phyloP scores from a whole-genome alignment of 1,140 invertebrate species.

The Nylanderia fulva region DNA sequence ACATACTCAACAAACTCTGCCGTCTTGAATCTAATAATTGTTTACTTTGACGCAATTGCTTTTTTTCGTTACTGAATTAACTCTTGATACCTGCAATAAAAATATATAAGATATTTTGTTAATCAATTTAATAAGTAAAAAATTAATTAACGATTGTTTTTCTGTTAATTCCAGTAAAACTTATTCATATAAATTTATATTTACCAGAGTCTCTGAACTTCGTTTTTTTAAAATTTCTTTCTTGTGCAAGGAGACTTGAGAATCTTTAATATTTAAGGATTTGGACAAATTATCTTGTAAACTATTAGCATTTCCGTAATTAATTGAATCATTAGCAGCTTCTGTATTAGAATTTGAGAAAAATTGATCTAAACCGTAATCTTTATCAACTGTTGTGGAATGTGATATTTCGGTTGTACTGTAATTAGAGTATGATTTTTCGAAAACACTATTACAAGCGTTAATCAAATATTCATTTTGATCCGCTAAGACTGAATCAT shows the following conservation, averaged over 20 bases:
- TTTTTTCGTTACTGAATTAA: conserved; percentile 16
- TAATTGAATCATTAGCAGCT: conserved; percentile 12
- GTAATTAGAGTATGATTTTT: conserved; percentile 2
- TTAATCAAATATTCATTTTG: not conserved
- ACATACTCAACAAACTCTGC: conserved; percentile 68
- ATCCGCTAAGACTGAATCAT: not conserved
- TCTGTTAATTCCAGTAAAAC: not conserved
- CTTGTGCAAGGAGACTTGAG: not conserved
- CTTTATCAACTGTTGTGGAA: not conserved
- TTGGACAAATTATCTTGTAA: conserved; percentile 17
- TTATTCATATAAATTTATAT: not conserved
- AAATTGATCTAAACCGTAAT: not conserved
- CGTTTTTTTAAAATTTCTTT: conserved; percentile 24
- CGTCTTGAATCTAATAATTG: conserved; percentile 32
- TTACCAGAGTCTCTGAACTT: conserved; percentile 16
- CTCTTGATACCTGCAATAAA: not conserved
- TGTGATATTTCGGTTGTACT: conserved; percentile 11
- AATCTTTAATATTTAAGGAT: conserved; percentile 12
- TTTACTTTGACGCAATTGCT: conserved; percentile 53
- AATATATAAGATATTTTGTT: not conserved
- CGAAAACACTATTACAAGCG: not conserved
- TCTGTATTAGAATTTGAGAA: not conserved
- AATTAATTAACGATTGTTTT: not conserved
- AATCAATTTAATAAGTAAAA: not conserved
- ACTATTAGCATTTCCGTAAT: not conserved